A percentile compares a stretch with the other conserved stretches of the same genome.
phyloP scores from a whole-genome alignment of 1,140 invertebrate genomes.

The Drosophila auraria region DNA sequence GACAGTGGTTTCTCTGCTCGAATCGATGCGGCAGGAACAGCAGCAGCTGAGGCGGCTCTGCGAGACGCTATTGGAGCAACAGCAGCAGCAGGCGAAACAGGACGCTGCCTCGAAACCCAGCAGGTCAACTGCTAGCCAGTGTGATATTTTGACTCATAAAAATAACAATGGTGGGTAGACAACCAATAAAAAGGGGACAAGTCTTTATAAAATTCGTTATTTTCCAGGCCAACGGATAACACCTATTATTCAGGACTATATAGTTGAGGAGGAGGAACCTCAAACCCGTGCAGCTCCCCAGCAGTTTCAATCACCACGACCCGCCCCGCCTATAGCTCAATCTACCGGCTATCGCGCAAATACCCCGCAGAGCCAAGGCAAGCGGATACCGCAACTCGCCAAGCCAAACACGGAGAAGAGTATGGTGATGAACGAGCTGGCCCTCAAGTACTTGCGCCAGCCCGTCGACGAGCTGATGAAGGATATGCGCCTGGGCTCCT shows the following conservation, averaged over 20 bases:
- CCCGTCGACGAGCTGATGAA: conserved; percentile 75
- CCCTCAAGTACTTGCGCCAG: conserved; percentile 76
- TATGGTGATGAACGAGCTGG: conserved; percentile 81
- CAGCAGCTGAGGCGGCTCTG: conserved; percentile 49
- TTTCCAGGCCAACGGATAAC: conserved; percentile 38
- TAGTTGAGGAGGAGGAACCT: conserved; percentile 61
- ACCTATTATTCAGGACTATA: conserved; percentile 69
- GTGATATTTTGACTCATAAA: conserved; percentile 40
- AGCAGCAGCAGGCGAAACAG: conserved; percentile 31
- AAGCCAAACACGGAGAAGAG: conserved; percentile 73
- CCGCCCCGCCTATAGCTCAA: conserved; percentile 65
- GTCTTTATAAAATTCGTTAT: neutral
- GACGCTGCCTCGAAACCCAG: conserved; percentile 14
- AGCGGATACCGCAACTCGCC: conserved; percentile 16
- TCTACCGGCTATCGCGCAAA: conserved; percentile 71
- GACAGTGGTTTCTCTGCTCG: conserved; percentile 40
- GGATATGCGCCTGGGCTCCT: conserved; percentile 52
- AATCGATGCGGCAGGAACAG: conserved; percentile 64
- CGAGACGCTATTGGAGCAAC: conserved; percentile 42
- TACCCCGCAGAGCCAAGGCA: conserved; percentile 42
- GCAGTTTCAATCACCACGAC: conserved; percentile 62
- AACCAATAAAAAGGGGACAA: neutral
- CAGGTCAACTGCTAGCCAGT: conserved; percentile 54
- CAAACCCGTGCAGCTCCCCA: conserved; percentile 32
- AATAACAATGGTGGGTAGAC: conserved; percentile 46